These are phyloP conservation scores for Zeus faber DNA, from an alignment of 2,113 vertebrate genomes.

Conservation along the genomic window DNA sequence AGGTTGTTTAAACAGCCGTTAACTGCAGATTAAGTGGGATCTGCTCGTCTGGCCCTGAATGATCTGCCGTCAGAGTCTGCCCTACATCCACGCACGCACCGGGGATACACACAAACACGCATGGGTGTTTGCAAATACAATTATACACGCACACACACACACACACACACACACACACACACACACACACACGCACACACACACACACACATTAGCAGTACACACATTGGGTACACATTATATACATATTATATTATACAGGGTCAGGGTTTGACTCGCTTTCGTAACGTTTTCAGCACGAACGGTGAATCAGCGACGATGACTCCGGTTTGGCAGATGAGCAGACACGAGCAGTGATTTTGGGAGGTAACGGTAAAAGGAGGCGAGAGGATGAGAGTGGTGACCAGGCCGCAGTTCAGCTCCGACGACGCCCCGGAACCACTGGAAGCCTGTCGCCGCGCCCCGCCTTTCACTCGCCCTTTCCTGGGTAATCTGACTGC, in stretches of 20 bases:
- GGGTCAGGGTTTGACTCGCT: no score
- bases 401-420: background rate
- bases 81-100: background rate
- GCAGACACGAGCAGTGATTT: no score
- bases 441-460: background rate
- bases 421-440: background rate
- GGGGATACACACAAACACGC: constrained; percentile 3
- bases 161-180: constrained; percentile 18
- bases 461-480: constrained; percentile 47
- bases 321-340: no score
- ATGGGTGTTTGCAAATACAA: background rate
- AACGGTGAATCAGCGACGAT: no score
- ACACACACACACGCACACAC: constrained; percentile 18
- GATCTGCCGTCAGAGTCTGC: constrained; percentile 43
- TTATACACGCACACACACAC: constrained; percentile 18
- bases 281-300: no score
- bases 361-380: no score
- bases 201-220: constrained; percentile 2
- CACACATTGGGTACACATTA: no score
- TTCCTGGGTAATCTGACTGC: constrained; percentile 53
- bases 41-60: constrained; percentile 39
- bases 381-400: no score
- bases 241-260: no score
- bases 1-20: constrained; percentile 74
- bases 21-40: constrained; percentile 71